Conservation (phyloP, 2,113 vertebrate genomes). For the Melanotaenia duboulayi region DNA sequence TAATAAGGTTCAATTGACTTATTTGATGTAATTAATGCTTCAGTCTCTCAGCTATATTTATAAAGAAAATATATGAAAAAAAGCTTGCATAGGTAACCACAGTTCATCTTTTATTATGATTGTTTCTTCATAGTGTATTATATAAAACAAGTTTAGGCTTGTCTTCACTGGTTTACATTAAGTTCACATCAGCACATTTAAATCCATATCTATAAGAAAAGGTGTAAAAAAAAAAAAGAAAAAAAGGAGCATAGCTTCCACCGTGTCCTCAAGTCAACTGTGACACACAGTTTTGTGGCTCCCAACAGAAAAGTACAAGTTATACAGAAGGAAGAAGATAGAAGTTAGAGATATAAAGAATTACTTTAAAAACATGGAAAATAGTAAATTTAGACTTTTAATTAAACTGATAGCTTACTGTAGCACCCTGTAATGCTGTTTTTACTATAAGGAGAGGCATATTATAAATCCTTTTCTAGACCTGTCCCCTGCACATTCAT, state of each 20-base stretch:
- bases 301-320: constrained; percentile 47
- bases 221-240: constrained; percentile 15
- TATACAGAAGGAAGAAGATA: constrained; percentile 58
- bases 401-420: background rate
- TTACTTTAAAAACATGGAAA: background rate
- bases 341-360: constrained; percentile 41
- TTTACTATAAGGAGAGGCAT: background rate
- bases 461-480: too few species aligned
- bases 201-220: constrained; percentile 39
- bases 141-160: background rate
- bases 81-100: background rate
- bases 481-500: too few species aligned
- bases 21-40: constrained; percentile 7
- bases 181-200: constrained; percentile 13
- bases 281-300: constrained; percentile 64
- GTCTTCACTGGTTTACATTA: background rate
- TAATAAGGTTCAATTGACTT: constrained; percentile 11
- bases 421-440: constrained; percentile 2
- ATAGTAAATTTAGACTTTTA: background rate
- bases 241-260: background rate
- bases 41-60: background rate
- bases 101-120: background rate
- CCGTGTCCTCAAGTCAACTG: constrained; percentile 66
- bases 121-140: background rate
- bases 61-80: background rate